Evolutionary conservation across 2,113 vertebrate species (phyloP), one percentile per base, ranked within the genome.

Genomic region (Sphyrna mokarran): DNA sequence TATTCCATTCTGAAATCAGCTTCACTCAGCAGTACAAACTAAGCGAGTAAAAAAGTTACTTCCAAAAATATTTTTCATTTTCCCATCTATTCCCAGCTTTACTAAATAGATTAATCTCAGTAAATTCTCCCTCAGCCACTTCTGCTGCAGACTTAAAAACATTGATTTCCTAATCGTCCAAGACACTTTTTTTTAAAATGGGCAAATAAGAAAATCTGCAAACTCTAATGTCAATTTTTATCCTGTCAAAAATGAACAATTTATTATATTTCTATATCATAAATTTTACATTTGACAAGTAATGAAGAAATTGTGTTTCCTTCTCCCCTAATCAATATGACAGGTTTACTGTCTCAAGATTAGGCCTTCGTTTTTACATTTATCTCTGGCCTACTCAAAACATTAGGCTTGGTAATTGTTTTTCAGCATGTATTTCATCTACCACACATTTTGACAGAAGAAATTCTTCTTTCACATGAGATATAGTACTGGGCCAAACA

Each of bases 81-180:
- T 54, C 23, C 33, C 95, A 95, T 95, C 95, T 90, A 63, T 69
- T 95, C 95, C 66, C 85, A 22, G 22, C 66, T 70, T 95, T 43
- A 89, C 95, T 89, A 87, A 86, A 20, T 87, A 95, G 78, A 89
- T 89, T 95, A 89, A 43, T 63, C 29, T 87, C 83, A 80, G 37
- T 87, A 95, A 89, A 95, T 87, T 95, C 80, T 95, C 95, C 63
- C 11, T 69, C 63, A 40, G 20, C 85, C 69, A 58, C 40, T 54
- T 4, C 63, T 95, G 66, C 95, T 68, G n/a, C 40, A 54, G 83
- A 69, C 95, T 83, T n/a, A 33, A 87, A 87, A 40, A 89, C 18
- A 69, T 80, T 70, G 9, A 69, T 89, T 95, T 87, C 95, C 48
- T 95, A 26, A 69, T n/a, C 66, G 90, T 95, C 37, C 85, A 68